Percentiles rank a stretch among this genome's conserved stretches.
Evolutionary conservation across 2,113 vertebrate genomes (phyloP).

Genomic region (Nannobrachium achirus): DNA sequence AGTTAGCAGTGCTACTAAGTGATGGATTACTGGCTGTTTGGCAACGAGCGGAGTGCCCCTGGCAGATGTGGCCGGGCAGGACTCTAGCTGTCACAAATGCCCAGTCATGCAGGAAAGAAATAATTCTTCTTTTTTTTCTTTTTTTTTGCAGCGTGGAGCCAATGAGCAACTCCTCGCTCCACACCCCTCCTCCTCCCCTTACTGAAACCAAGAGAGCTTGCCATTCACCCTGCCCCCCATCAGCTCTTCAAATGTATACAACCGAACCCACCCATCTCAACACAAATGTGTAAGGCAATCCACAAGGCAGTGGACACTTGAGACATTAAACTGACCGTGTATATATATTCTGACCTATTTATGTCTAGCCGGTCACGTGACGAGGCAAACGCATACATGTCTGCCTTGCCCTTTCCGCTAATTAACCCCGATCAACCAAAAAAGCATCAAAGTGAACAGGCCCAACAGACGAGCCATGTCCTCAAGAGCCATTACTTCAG

Average conservation of each 20-base stretch:
- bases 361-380: slow-evolving; percentile 52
- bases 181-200: slow-evolving; percentile 54
- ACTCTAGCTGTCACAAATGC: slow-evolving; percentile 79
- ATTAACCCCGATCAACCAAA: slow-evolving; percentile 59
- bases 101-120: slow-evolving; percentile 81
- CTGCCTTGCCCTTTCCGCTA: slow-evolving; percentile 41
- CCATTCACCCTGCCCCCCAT: slow-evolving; percentile 76
- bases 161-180: slow-evolving; percentile 63
- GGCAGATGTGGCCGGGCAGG: slow-evolving; percentile 74
- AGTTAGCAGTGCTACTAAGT: slow-evolving; percentile 55
- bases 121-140: slow-evolving; percentile 66
- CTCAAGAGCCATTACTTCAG: slow-evolving; percentile 28
- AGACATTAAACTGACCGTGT: slow-evolving; percentile 69
- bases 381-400: slow-evolving; percentile 41
- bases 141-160: slow-evolving; percentile 59
- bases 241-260: slow-evolving; percentile 59
- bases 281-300: slow-evolving; percentile 57
- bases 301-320: slow-evolving; percentile 59
- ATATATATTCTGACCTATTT: slow-evolving; percentile 77
- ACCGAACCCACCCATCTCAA: slow-evolving; percentile 70
- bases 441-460: slow-evolving; percentile 46
- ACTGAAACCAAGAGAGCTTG: slow-evolving; percentile 67
- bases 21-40: slow-evolving; percentile 71
- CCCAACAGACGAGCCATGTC: slow-evolving; percentile 26
- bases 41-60: slow-evolving; percentile 56